phyloP scores from a whole-genome alignment of 2,797 vertebrate species.

The Sphenodon punctatus region DNA sequence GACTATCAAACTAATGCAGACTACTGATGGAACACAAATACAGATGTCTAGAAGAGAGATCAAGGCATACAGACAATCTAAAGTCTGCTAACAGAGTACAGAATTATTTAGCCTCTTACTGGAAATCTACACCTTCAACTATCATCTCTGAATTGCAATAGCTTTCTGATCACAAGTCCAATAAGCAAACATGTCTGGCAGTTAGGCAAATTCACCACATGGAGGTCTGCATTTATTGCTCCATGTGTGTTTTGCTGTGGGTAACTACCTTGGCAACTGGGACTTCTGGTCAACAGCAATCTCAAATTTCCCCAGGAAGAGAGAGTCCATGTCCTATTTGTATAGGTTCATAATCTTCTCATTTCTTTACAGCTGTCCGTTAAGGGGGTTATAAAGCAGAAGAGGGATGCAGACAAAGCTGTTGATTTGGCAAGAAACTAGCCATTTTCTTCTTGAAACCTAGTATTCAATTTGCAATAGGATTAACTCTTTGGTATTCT shows the following conservation, averaged over 20 bases:
- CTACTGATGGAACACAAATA: not conserved
- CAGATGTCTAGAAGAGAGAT: not conserved
- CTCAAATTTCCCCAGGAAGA: not conserved
- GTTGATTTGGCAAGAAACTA: not conserved
- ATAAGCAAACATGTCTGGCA: not conserved
- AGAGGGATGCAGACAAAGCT: not conserved
- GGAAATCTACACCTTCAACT: not conserved
- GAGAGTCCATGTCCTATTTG: not conserved
- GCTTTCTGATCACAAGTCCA: fast-evolving
- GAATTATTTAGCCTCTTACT: not conserved
- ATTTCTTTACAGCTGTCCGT: not conserved
- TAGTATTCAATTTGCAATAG: not conserved
- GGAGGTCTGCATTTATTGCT: not conserved
- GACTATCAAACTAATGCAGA: not conserved
- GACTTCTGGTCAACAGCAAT: not conserved
- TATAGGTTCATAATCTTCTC: not conserved
- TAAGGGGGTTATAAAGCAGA: too few relatives aligned
- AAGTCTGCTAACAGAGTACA: not conserved
- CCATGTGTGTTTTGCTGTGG: not conserved
- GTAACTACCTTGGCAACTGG: fast-evolving
- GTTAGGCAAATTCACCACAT: not conserved
- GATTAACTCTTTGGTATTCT: not conserved
- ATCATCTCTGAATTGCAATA: fast-evolving
- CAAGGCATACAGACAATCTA: fast-evolving
- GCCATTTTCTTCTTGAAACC: not conserved